Evolutionary conservation across 92 coral and sea anemone genomes (phyloP), one percentile per base, ranked within the genome.

Genomic region (Chrysogorgia sp.): DNA sequence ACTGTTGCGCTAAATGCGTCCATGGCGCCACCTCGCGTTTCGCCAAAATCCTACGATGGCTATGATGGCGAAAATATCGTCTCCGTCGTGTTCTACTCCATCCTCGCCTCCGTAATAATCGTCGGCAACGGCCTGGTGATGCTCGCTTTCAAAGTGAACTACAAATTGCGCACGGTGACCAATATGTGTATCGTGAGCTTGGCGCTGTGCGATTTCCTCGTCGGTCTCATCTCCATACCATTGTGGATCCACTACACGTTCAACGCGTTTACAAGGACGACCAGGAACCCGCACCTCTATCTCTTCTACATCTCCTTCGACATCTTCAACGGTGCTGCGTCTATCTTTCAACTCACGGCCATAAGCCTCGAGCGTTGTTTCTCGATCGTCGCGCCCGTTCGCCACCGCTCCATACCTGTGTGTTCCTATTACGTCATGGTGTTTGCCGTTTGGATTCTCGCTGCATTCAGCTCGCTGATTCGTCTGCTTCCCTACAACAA

Each of bases 321-420:
- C 52, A 67, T 92, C 25, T 85, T 92, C 62, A 87, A 92, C 6
- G 96, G 97, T 28, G 88, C 92, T 64, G 97, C 97, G 10, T 92
- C 97, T 34, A 91, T 92, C 41, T 66, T 92, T 6, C 97, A 92
- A 67, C 89, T 92, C 17, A 92, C 97, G 52, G 88, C 97, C 14
- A 92, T 92, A 19, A 89, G 92, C 22, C 50, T 90, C 48, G 97
- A 92, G 82, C 82, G 97, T 45, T 86, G 86, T 56, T 40, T 91
- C 62, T 92, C 90, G 23, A 84, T 87, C 28, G 85, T 87, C 9
- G 84, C 43, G 43, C 43, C 43, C 5, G 43, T 37, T 5, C 43
- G 43, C 5, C 43, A 37, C 12, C 43, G 12, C 91, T 56, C 97
- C 22, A 17, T 33, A 43, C n/a, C 69, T 32, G 10, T 6, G 1